Percentiles rank a stretch among this genome's conserved stretches.
Conservation (phyloP, 1,140 invertebrate genomes). For the Drusus annulatus region DNA sequence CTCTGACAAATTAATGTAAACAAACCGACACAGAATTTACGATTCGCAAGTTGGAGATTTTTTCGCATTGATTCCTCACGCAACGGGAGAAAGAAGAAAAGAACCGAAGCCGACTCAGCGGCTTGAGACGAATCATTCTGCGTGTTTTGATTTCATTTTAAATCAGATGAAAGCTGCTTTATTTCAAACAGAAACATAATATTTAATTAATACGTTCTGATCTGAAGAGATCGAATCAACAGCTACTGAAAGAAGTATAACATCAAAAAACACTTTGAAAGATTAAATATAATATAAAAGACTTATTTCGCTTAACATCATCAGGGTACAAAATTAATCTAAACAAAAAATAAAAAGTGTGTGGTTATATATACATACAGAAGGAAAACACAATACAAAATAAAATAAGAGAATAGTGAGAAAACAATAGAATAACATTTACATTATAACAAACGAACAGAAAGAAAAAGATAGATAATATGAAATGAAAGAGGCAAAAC, state of each 20-base stretch:
- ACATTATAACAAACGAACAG: too few species aligned
- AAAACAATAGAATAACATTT: too few species aligned
- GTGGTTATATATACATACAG: too few species aligned
- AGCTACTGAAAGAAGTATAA: neutral
- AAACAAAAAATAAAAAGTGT: too few species aligned
- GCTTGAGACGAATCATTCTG: neutral
- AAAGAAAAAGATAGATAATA: too few species aligned
- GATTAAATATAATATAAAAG: too few species aligned
- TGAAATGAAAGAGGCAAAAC: too few species aligned
- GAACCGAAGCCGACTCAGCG: neutral
- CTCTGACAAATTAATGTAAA: conserved; percentile 34
- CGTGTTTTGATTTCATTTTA: conserved; percentile 9
- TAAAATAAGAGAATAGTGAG: too few species aligned
- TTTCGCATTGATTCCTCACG: conserved; percentile 11
- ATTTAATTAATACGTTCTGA: neutral
- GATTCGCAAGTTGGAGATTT: conserved; percentile 17
- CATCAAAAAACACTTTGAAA: too few species aligned
- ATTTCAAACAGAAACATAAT: conserved; percentile 2
- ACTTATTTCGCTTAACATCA: too few species aligned
- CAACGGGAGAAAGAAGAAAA: neutral
- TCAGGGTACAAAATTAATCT: too few species aligned
- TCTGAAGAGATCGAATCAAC: neutral
- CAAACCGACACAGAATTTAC: conserved; percentile 11
- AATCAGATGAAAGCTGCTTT: conserved; percentile 20
- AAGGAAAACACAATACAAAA: too few species aligned